These are phyloP conservation scores for Cheirogaleus major DNA, from an alignment of 2,797 vertebrate species.

Conservation along the genomic window DNA sequence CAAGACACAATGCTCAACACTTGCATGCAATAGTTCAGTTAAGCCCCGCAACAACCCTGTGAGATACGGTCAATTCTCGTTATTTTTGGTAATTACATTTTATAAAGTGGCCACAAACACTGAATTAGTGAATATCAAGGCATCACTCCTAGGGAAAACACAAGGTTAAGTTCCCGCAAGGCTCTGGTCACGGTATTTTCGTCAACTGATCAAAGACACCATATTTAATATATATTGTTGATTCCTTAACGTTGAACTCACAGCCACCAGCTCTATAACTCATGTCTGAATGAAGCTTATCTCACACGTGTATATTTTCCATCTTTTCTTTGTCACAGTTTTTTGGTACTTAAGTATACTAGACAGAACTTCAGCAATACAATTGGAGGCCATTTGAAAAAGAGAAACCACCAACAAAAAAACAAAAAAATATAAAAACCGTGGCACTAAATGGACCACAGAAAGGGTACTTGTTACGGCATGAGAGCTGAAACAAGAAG, in stretches of 20 bases:
- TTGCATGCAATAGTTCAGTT: not conserved
- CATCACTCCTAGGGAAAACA: not conserved
- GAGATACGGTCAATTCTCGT: not conserved
- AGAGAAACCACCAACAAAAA: not conserved
- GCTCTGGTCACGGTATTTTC: not conserved
- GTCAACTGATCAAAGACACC: not conserved
- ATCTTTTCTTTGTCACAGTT: not conserved
- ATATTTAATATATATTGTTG: not conserved
- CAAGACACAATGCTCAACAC: not conserved
- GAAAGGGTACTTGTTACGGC: not conserved
- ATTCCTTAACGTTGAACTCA: conserved; percentile 4
- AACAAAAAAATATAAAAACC: not conserved
- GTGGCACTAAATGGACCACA: not conserved
- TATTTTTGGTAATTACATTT: not conserved
- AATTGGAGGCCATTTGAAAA: not conserved
- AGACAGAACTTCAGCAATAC: not conserved
- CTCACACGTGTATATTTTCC: not conserved
- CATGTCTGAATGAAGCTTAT: not conserved
- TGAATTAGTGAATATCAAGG: not conserved
- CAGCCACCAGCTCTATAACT: not conserved
- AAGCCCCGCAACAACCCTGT: not conserved
- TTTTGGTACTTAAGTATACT: not conserved
- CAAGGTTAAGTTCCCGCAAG: not conserved
- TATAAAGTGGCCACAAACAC: not conserved
- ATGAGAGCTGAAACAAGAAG: not conserved